Base-by-base conservation (phyloP, 2,113 vertebrate species). In the Egretta garzetta region DNA sequence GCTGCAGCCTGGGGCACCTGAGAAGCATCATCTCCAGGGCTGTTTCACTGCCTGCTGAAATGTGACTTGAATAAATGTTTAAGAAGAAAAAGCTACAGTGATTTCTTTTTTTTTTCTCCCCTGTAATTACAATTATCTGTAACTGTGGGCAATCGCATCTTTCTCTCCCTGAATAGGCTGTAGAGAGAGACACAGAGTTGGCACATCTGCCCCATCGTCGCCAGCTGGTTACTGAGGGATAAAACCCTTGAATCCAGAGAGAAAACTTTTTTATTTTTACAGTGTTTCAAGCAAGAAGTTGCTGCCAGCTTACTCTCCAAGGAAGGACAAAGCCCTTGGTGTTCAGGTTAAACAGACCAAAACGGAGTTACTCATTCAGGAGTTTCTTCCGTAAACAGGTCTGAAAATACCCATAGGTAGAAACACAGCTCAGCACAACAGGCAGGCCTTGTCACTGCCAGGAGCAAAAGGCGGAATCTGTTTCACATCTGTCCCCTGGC, bases 391-490 rank as follows among this genome's bases (percentile, higher is more conserved):
- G 12, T 37, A 22, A 59, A 24, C 30, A n/a, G 50, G 18, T 77
- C 59, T 73, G 71, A 18, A 47, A 82, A 55, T 23, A 55, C 26
- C 70, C 1, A 1, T 21, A 11, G 1, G 32, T 43, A 27, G 47
- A 47, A 62, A 52, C 13, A 37, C 59, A 39, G 58, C 26, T 41
- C 1, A 53, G 64, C 35, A 41, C 22, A 52, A 18, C 21, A 9
- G 22, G 32, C 52, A 15, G 37, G 5, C 0, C 41, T 43, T 43
- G 0, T 8, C 52, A 12, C 6, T 39, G 26, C 39, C 45, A 8
- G 35, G 10, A n/a, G n/a, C 23, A 7, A 18, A 12, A 37, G n/a
- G 6, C 45, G 66, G 14, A 17, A 43, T 10, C 50, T 33, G 7
- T 15, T 70, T 8, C 45, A 6, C 50, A 33, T 23, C 33, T 2